phyloP scores from a whole-genome alignment of 2,113 vertebrate species.

The Blennius ocellaris region DNA sequence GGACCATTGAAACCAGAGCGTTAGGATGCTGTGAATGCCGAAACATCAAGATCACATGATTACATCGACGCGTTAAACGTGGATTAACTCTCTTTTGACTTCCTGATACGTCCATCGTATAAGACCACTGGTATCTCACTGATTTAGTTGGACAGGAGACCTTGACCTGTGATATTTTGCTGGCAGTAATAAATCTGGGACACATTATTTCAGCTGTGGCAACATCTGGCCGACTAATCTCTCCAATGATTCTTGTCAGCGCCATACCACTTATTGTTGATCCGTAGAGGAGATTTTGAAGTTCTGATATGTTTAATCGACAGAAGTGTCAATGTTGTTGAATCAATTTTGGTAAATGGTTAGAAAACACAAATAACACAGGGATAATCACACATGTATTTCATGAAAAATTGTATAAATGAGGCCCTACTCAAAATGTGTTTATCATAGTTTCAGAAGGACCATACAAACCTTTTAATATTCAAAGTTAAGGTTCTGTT shows the following conservation, averaged over 20 bases:
- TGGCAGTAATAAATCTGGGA: background rate
- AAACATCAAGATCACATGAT: background rate
- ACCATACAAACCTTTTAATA: too few species aligned
- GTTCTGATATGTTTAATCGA: too few species aligned
- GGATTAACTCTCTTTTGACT: background rate
- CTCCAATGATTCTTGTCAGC: background rate
- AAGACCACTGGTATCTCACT: background rate
- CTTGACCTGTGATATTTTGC: conserved; percentile 2
- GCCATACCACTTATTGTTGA: background rate
- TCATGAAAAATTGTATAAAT: too few species aligned
- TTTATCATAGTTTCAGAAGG: too few species aligned
- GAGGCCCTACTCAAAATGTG: too few species aligned
- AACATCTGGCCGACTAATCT: conserved; percentile 1
- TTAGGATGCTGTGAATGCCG: background rate
- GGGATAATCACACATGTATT: too few species aligned
- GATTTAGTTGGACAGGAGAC: background rate
- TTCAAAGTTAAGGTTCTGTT: too few species aligned
- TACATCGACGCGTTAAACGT: background rate
- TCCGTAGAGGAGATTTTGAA: too few species aligned
- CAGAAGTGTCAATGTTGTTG: too few species aligned
- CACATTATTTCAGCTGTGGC: background rate
- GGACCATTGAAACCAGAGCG: conserved; percentile 3
- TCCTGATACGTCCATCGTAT: background rate
- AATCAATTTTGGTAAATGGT: too few species aligned
- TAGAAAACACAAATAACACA: too few species aligned